phyloP scores from a whole-genome alignment of 2,888 invertebrate species.

The Epinotia nisella region DNA sequence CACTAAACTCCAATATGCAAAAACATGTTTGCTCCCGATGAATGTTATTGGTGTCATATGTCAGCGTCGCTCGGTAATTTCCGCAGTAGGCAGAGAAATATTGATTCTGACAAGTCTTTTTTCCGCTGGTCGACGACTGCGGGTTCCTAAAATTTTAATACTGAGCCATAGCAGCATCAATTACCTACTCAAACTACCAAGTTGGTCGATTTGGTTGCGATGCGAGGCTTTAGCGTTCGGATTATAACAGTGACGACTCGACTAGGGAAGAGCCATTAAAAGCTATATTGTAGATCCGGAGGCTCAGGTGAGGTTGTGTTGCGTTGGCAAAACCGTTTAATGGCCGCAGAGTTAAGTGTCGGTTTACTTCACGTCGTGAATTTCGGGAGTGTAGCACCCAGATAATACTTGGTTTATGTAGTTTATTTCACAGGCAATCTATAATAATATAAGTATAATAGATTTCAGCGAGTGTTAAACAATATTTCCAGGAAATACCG shows the following conservation, averaged over 20 bases:
- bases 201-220: conserved; percentile 40
- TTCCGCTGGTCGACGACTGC: conserved; percentile 65
- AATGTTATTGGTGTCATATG: conserved; percentile 78
- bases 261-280: conserved; percentile 52
- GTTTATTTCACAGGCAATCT: conserved; percentile 7
- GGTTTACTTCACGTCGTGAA: conserved; percentile 28
- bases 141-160: conserved; percentile 52
- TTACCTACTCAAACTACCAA: conserved; percentile 40
- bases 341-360: conserved; percentile 41
- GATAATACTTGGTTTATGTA: conserved; percentile 36
- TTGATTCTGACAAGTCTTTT: conserved; percentile 73
- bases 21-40: conserved; percentile 63
- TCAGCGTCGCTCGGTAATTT: conserved; percentile 79
- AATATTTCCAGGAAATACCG: not conserved
- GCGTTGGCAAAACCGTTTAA: conserved; percentile 42
- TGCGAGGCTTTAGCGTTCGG: conserved; percentile 42
- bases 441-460: not conserved
- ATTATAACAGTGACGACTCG: conserved; percentile 49
- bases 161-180: conserved; percentile 45
- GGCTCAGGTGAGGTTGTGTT: conserved; percentile 35
- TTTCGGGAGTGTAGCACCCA: conserved; percentile 23
- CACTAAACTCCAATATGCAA: conserved; percentile 58
- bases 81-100: conserved; percentile 69
- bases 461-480: not conserved
- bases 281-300: conserved; percentile 28